Evolutionary conservation across 2,797 vertebrate genomes (phyloP).

Genomic region (Anniella stebbinsi): DNA sequence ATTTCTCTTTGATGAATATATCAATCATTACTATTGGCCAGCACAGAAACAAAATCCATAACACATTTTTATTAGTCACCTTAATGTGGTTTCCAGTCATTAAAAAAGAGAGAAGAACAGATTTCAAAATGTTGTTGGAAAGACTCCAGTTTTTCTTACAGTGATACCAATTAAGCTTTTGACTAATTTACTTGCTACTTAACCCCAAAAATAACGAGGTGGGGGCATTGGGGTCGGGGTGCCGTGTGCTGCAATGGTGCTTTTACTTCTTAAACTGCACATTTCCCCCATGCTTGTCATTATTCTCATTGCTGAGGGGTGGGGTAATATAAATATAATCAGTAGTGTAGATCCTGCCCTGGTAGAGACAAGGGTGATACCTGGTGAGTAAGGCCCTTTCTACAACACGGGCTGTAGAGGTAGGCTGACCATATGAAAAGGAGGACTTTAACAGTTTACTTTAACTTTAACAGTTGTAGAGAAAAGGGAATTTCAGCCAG

Average conservation of each 20-base stretch:
- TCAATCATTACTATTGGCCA: constrained; percentile 82
- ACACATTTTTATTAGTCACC: constrained; percentile 78
- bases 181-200: constrained; percentile 76
- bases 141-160: constrained; percentile 73
- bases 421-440: no score
- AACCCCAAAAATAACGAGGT: constrained; percentile 46
- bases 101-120: constrained; percentile 73
- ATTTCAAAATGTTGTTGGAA: constrained; percentile 70
- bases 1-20: constrained; percentile 84
- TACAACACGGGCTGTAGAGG: no score
- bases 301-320: not conserved
- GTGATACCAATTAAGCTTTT: constrained; percentile 79
- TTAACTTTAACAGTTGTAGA: no score
- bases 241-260: constrained; percentile 1
- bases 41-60: constrained; percentile 83
- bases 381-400: no score
- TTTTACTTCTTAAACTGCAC: constrained; percentile 39
- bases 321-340: not conserved
- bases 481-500: no score
- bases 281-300: not conserved
- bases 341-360: no score
- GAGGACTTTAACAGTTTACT: no score
- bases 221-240: not conserved
- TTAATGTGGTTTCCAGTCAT: constrained; percentile 77
- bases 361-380: not conserved